Conservation (phyloP, 2,797 vertebrate species). For the Salarias fasciatus region DNA sequence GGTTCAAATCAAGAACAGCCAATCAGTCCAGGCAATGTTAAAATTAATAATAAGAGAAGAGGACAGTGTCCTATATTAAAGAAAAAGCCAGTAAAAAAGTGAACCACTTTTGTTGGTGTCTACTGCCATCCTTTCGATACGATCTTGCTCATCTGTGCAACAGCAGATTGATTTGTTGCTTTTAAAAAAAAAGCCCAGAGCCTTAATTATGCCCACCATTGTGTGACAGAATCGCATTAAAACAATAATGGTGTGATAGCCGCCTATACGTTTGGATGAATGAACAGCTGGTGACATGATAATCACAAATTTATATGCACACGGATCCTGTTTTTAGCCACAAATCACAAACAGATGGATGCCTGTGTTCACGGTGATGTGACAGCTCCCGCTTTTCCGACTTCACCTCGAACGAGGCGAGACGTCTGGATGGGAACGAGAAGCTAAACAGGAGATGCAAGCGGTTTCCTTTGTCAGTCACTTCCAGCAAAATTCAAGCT, state of each 20-base stretch:
- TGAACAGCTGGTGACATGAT: conserved; percentile 33
- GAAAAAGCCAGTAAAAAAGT: not conserved
- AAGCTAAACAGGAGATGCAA: conserved; percentile 20
- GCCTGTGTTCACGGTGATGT: conserved; percentile 29
- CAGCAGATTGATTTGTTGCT: conserved; percentile 44
- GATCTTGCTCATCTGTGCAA: conserved; percentile 44
- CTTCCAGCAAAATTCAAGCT: conserved; percentile 15
- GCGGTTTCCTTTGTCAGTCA: conserved; percentile 36
- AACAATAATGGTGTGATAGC: conserved; percentile 12
- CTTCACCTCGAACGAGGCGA: conserved; percentile 34
- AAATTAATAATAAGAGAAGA: conserved; percentile 20
- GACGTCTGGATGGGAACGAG: conserved; percentile 20
- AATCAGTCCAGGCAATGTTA: not conserved
- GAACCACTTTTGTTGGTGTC: conserved; percentile 39
- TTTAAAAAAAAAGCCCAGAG: conserved; percentile 49
- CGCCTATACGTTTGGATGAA: not conserved
- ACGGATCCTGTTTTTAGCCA: conserved; percentile 38
- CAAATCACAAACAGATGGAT: conserved; percentile 40
- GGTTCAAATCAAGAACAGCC: conserved; percentile 18
- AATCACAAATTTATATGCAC: conserved; percentile 36
- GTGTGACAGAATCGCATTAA: conserved; percentile 24
- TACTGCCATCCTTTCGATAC: conserved; percentile 59
- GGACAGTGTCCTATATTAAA: conserved; percentile 10
- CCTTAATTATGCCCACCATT: conserved; percentile 51
- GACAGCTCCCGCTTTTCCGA: conserved; percentile 21